Evolutionary conservation across 2,113 vertebrate species (phyloP).

Genomic region (Strigops habroptila): DNA sequence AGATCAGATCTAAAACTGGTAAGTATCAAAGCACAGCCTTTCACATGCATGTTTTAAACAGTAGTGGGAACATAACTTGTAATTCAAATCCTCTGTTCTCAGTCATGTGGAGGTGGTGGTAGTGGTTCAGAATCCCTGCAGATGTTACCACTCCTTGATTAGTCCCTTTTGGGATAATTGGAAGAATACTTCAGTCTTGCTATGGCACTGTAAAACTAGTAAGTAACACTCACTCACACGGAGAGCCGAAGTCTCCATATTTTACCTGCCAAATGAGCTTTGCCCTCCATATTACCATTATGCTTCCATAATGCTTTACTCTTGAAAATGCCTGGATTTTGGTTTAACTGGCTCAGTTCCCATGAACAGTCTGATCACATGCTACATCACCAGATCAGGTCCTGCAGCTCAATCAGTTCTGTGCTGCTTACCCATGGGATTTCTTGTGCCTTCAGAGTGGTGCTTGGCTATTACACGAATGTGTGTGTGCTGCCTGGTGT

Average conservation of each 20-base stretch:
- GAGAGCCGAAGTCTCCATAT: rapidly evolving
- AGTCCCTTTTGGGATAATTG: background rate
- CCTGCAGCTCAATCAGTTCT: background rate
- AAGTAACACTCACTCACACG: background rate
- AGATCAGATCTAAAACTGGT: background rate
- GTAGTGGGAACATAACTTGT: background rate
- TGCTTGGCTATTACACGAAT: background rate
- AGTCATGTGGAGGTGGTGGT: background rate
- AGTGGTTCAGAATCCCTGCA: background rate
- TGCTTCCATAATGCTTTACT: rapidly evolving
- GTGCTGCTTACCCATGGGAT: background rate
- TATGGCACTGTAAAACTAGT: background rate
- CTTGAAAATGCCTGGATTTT: background rate
- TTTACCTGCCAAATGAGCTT: background rate
- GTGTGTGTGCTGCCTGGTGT: background rate
- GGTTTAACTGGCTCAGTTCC: background rate
- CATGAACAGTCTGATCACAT: rapidly evolving
- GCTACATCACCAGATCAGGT: background rate
- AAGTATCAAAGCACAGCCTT: background rate
- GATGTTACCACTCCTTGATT: background rate
- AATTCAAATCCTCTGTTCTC: background rate
- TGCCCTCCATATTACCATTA: background rate
- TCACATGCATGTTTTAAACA: background rate
- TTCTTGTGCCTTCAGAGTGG: background rate
- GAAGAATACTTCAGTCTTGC: background rate